A percentile compares a stretch with the other conserved stretches of the same genome.
phyloP scores from a whole-genome alignment of 23 tunicate species.

The Trididemnum clinides region DNA sequence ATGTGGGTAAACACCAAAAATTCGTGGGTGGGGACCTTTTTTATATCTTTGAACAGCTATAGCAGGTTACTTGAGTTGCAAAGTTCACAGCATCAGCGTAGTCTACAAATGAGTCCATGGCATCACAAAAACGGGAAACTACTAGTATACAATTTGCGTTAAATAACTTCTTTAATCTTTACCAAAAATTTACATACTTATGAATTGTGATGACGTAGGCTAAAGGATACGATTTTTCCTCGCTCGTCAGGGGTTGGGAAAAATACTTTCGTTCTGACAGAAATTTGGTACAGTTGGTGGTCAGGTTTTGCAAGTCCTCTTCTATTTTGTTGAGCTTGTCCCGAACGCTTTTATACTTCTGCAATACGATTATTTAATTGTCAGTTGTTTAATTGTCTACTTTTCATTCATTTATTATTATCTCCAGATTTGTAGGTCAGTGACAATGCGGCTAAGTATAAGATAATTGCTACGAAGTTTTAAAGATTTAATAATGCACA shows the following conservation, averaged over 20 bases:
- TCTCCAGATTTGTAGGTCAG: no score
- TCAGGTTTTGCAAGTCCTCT: constrained; percentile 7
- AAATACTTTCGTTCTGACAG: constrained; percentile 39
- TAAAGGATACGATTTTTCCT: constrained; percentile 85
- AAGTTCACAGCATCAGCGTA: neutral
- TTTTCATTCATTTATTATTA: no score
- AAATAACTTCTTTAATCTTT: neutral
- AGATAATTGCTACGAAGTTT: no score
- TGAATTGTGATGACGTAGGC: constrained; percentile 86
- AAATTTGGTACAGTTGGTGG: constrained; percentile 60
- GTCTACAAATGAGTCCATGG: neutral
- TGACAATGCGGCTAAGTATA: no score
- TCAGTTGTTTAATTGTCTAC: no score
- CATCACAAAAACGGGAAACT: neutral
- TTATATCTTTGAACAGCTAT: no score
- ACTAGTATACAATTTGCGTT: neutral
- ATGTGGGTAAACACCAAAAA: no score
- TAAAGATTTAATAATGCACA: no score
- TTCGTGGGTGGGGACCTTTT: neutral
- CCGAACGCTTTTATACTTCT: no score
- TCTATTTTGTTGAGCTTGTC: no score
- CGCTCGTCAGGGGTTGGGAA: constrained; percentile 38
- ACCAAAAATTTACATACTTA: constrained; percentile 45
- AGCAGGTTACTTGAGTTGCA: no score
- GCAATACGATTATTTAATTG: no score